Conservation (phyloP, 2,797 vertebrate species). For the Sebastes iracundus region DNA sequence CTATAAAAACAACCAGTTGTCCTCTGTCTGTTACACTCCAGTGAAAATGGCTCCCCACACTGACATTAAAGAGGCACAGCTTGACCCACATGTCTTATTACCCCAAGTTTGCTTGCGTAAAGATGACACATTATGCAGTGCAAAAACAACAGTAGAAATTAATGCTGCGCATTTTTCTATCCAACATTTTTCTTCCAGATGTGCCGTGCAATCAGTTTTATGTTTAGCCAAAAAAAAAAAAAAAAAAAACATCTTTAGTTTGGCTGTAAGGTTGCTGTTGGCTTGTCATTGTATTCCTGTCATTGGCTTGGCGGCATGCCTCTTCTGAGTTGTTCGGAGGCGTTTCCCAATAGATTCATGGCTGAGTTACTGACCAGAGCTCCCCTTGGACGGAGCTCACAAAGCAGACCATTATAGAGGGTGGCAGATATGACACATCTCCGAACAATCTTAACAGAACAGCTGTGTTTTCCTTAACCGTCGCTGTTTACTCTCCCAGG, state of each 20-base stretch:
- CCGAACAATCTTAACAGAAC: slow-evolving; percentile 88
- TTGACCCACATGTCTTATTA: slow-evolving; percentile 52
- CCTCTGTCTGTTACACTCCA: slow-evolving; percentile 60
- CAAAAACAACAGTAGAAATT: slow-evolving; percentile 24
- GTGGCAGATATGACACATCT: slow-evolving; percentile 90
- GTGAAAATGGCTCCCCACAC: slow-evolving; percentile 68
- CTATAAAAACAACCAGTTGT: slow-evolving; percentile 75
- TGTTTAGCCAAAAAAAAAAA: slow-evolving; percentile 11
- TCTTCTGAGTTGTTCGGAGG: slow-evolving; percentile 57
- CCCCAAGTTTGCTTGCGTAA: slow-evolving; percentile 22
- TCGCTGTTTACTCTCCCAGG: slow-evolving; percentile 92
- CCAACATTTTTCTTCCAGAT: slow-evolving; percentile 40
- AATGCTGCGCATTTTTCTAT: slow-evolving; percentile 3
- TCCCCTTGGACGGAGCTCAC: slow-evolving; percentile 72
- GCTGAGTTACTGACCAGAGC: slow-evolving; percentile 67
- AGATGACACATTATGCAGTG: slow-evolving; percentile 24
- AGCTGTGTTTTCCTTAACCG: slow-evolving; percentile 96
- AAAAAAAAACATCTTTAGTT: slow-evolving; percentile 25
- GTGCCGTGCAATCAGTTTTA: slow-evolving; percentile 36
- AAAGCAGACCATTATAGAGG: slow-evolving; percentile 77
- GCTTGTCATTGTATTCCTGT: slow-evolving; percentile 62
- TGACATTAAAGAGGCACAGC: slow-evolving; percentile 69
- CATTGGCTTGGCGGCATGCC: slow-evolving; percentile 53
- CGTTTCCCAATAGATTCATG: slow-evolving; percentile 76
- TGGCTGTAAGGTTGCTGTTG: slow-evolving; percentile 59